A percentile compares a stretch with the other conserved stretches of the same genome.
Evolutionary conservation across 2,888 invertebrate genomes (phyloP).

Genomic region (Caenorhabditis macrosperma): DNA sequence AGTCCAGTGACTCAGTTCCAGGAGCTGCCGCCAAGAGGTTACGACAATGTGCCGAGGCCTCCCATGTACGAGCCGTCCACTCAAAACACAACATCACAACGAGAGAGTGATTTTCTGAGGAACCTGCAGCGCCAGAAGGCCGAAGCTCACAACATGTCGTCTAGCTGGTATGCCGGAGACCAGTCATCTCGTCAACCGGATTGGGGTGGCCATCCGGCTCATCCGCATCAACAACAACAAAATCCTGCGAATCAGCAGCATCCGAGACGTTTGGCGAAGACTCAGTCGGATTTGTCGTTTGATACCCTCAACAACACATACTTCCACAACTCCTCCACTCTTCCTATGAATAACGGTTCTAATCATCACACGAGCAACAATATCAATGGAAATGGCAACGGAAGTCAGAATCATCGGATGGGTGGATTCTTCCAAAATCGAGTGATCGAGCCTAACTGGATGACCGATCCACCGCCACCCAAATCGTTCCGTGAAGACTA

Average conservation of each 20-base stretch:
- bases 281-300: conserved; percentile 52
- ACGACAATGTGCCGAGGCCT: conserved; percentile 53
- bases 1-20: conserved; percentile 35
- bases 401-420: conserved; percentile 10
- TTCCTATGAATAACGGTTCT: background rate
- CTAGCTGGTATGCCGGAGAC: conserved; percentile 56
- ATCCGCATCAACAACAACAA: conserved; percentile 14
- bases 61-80: conserved; percentile 14
- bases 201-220: conserved; percentile 9
- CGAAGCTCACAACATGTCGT: conserved; percentile 57
- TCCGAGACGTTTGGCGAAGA: conserved; percentile 45
- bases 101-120: conserved; percentile 60
- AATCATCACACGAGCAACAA: conserved; percentile 15
- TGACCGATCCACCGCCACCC: conserved; percentile 66
- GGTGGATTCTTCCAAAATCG: conserved; percentile 55
- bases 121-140: conserved; percentile 65
- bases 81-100: conserved; percentile 7
- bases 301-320: conserved; percentile 43
- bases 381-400: background rate
- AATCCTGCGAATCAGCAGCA: conserved; percentile 25
- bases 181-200: conserved; percentile 43
- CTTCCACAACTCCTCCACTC: conserved; percentile 12
- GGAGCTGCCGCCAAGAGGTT: conserved; percentile 32
- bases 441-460: conserved; percentile 61
- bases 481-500: conserved; percentile 57